phyloP scores from a whole-genome alignment of 2,797 vertebrate genomes.

The Tadarida brasiliensis region DNA sequence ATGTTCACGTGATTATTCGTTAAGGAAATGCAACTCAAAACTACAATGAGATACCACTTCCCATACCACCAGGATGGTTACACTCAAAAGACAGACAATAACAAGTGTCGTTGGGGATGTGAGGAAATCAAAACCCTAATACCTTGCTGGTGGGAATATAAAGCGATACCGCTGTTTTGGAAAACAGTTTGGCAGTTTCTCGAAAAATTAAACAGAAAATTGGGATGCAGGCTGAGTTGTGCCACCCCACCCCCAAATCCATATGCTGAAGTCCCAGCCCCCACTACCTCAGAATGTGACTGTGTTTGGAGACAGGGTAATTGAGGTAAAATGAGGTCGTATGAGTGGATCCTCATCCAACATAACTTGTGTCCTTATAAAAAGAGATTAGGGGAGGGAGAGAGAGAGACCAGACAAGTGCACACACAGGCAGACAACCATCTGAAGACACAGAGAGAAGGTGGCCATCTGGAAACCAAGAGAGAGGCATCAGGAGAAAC shows the following conservation, averaged over 20 bases:
- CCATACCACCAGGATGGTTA: not conserved
- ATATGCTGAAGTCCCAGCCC: not conserved
- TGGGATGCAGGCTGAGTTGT: not conserved
- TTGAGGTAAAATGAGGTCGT: not conserved
- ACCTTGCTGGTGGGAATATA: not conserved
- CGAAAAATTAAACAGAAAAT: not conserved
- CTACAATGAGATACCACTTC: not conserved
- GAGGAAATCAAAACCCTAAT: not conserved
- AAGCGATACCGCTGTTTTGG: not conserved
- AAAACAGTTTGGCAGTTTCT: not conserved
- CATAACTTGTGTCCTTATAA: not conserved
- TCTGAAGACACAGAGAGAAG: not conserved
- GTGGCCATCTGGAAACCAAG: not conserved
- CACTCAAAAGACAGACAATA: not conserved
- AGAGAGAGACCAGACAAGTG: not conserved
- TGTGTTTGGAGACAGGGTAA: not conserved
- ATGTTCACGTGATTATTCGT: not conserved
- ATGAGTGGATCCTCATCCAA: not conserved
- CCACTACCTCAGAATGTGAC: not conserved
- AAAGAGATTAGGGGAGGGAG: not conserved
- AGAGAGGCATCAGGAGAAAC: not conserved
- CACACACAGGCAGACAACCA: not conserved
- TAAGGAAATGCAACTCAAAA: not conserved
- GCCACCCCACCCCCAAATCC: not conserved
- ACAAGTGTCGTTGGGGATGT: not conserved